Evolutionary conservation across 2,888 invertebrate genomes (phyloP).

Genomic region (Ochropleura plecta): DNA sequence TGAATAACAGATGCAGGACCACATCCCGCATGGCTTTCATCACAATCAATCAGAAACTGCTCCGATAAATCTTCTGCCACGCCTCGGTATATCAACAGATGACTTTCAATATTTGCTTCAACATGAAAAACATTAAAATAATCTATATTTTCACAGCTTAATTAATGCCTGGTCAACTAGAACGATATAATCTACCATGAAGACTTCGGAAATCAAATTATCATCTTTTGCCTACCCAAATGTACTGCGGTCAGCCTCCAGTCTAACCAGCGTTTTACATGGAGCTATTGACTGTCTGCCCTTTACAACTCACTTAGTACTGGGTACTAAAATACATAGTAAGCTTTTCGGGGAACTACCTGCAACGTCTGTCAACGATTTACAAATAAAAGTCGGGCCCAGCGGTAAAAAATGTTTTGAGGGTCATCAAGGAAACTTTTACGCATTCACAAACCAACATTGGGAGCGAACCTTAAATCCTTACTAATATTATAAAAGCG

Average conservation of each 20-base stretch:
- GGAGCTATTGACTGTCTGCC: not conserved
- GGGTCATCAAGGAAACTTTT: too few species aligned
- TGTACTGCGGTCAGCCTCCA: not conserved
- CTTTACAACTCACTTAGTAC: too few species aligned
- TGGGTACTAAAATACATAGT: too few species aligned
- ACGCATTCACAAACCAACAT: too few species aligned
- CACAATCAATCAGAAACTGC: slow-evolving; percentile 70
- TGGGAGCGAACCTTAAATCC: too few species aligned
- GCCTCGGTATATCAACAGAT: slow-evolving; percentile 51
- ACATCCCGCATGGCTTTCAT: slow-evolving; percentile 50
- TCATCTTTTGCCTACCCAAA: not conserved
- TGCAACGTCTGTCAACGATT: too few species aligned
- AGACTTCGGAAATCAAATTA: not conserved
- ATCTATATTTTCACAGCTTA: not conserved
- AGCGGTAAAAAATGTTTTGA: too few species aligned
- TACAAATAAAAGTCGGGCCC: too few species aligned
- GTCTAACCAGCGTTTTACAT: not conserved
- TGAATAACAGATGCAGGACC: slow-evolving; percentile 28
- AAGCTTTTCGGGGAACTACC: too few species aligned
- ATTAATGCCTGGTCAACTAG: not conserved
- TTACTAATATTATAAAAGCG: too few species aligned
- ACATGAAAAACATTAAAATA: not conserved
- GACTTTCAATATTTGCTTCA: slow-evolving; percentile 68
- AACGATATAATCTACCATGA: too few species aligned
- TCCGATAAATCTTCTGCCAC: slow-evolving; percentile 61